Conservation (phyloP, 2,888 invertebrate species). For the Teinopalpus imperialis region DNA sequence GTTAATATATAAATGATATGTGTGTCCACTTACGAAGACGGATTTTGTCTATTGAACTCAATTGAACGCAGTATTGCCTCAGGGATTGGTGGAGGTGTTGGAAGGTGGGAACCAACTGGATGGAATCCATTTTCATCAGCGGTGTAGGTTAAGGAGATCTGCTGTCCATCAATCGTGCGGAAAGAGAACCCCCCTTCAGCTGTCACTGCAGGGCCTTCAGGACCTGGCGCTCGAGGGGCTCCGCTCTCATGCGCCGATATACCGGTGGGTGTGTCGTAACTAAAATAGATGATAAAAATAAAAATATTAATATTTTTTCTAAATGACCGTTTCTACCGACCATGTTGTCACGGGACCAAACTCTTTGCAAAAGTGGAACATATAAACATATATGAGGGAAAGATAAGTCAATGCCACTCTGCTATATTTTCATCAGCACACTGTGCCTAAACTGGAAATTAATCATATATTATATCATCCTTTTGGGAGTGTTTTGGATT, state of each 20-base stretch:
- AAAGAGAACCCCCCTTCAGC: conserved; percentile 86
- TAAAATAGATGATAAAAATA: too few relatives aligned
- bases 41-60: conserved; percentile 60
- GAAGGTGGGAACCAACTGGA: conserved; percentile 82
- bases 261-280: conserved; percentile 85
- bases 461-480: too few relatives aligned
- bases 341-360: too few relatives aligned
- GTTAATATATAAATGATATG: too few relatives aligned
- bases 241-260: conserved; percentile 83
- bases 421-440: too few relatives aligned
- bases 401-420: too few relatives aligned
- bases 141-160: conserved; percentile 84
- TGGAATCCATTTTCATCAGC: conserved; percentile 88
- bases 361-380: too few relatives aligned
- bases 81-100: conserved; percentile 83
- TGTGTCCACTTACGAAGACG: conserved; percentile 37
- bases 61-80: conserved; percentile 79
- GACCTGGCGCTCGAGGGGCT: conserved; percentile 77
- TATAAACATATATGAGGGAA: too few relatives aligned
- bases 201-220: conserved; percentile 78
- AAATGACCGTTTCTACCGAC: too few relatives aligned
- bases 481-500: too few relatives aligned
- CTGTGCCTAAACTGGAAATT: too few relatives aligned
- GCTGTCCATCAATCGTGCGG: conserved; percentile 85
- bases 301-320: too few relatives aligned